Conservation (phyloP, 2,797 vertebrate genomes). For the Okamejei kenojei region DNA sequence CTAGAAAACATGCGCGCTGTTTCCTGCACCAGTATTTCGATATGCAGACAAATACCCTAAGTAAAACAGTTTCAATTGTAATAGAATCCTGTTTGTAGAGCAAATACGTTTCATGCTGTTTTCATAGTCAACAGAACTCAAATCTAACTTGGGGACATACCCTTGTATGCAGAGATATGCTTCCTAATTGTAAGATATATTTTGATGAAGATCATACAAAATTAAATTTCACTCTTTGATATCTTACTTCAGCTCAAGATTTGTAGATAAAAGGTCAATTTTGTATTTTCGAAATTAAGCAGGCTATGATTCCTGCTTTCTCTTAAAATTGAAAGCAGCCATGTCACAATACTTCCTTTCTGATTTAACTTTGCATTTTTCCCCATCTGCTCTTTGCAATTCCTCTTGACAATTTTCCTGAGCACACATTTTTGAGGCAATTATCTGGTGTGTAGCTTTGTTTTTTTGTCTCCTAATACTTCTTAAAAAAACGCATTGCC, state of each 20-base stretch:
- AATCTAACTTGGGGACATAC: constrained; percentile 4
- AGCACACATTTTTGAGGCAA: background rate
- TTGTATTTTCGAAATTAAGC: background rate
- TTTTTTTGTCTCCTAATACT: too few species aligned
- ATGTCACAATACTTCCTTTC: background rate
- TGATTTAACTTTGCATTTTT: background rate
- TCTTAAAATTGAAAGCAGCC: background rate
- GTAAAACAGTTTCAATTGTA: constrained; percentile 21
- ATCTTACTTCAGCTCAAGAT: background rate
- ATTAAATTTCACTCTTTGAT: constrained; percentile 12
- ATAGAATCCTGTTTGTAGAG: constrained; percentile 26
- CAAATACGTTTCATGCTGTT: constrained; percentile 26
- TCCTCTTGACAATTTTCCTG: too few species aligned
- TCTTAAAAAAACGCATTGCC: background rate
- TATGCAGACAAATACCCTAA: constrained; percentile 38
- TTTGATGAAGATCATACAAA: constrained; percentile 15
- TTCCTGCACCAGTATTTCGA: constrained; percentile 31
- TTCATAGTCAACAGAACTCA: constrained; percentile 17
- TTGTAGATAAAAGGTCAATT: background rate
- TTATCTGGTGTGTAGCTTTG: background rate
- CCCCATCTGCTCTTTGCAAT: background rate
- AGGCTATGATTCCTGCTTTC: background rate
- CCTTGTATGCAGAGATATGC: constrained; percentile 4
- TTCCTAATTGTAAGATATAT: constrained; percentile 7
- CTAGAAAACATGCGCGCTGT: background rate